Evolutionary conservation across 1,140 invertebrate genomes (phyloP).

Genomic region (Pseudachorutes palmiensis): DNA sequence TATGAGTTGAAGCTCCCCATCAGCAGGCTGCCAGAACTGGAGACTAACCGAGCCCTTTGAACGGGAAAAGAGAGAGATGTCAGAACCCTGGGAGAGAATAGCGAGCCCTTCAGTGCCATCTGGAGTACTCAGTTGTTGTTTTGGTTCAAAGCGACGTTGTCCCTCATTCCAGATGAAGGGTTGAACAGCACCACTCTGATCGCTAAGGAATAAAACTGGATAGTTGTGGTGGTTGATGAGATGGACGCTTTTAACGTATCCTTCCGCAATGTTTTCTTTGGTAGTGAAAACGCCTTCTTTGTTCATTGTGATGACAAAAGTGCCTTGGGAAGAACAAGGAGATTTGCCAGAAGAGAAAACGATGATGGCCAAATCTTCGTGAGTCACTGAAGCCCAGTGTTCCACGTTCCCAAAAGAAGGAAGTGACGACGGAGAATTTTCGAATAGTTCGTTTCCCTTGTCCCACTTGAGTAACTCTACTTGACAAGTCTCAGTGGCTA

Average conservation of each 20-base stretch:
- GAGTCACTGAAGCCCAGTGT: background rate
- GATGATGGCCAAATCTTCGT: background rate
- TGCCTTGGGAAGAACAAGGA: background rate
- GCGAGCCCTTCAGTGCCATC: background rate
- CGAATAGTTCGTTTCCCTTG: conserved; percentile 12
- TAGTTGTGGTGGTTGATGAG: background rate
- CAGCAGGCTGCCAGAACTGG: background rate
- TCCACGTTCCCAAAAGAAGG: background rate
- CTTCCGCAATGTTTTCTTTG: background rate
- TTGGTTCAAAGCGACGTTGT: background rate
- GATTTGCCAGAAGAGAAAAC: conserved; percentile 12
- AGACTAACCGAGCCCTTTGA: background rate
- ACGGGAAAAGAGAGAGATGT: background rate
- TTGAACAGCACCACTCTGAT: background rate
- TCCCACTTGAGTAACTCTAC: conserved; percentile 15
- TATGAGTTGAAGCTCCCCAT: background rate
- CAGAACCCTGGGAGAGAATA: background rate
- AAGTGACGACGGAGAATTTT: background rate
- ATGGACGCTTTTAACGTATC: background rate
- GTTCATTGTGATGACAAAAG: background rate
- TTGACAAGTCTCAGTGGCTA: conserved; percentile 7
- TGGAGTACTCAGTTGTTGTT: background rate
- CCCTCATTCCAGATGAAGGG: background rate
- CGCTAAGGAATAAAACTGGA: no score
- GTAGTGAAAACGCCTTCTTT: conserved; percentile 7